Percentiles rank a stretch among this genome's conserved stretches.
Conservation (phyloP, 1,140 invertebrate genomes). For the Kradibia gibbosae region DNA sequence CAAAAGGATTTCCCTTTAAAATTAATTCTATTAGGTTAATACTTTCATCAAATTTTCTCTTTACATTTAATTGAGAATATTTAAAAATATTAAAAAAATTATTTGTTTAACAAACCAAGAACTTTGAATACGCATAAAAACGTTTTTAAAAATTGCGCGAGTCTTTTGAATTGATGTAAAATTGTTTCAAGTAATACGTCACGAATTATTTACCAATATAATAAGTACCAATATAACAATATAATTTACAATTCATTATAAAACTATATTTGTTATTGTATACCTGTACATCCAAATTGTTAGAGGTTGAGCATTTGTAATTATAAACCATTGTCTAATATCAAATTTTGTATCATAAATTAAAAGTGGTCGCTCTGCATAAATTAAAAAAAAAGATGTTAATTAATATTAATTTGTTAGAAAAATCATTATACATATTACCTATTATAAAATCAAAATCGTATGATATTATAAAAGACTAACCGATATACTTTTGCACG, state of each 20-base stretch:
- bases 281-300: slow-evolving; percentile 95
- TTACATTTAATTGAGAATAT: too few species aligned
- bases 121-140: too few species aligned
- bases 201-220: too few species aligned
- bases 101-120: too few species aligned
- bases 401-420: not conserved
- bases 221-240: too few species aligned
- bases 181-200: too few species aligned
- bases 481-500: slow-evolving; percentile 96
- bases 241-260: too few species aligned
- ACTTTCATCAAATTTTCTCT: not conserved
- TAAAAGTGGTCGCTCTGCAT: slow-evolving; percentile 85
- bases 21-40: not conserved
- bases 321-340: slow-evolving; percentile 93
- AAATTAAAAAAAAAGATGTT: not conserved
- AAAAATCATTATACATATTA: slow-evolving; percentile 31
- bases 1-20: not conserved
- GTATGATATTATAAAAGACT: slow-evolving; percentile 49
- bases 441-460: not conserved
- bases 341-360: slow-evolving; percentile 95
- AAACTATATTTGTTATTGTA: not conserved
- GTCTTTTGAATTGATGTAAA: too few species aligned
- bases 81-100: too few species aligned
- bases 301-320: slow-evolving; percentile 90
- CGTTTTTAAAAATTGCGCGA: too few species aligned